phyloP scores from a whole-genome alignment of 2,797 vertebrate genomes.

The Molossus molossus region DNA sequence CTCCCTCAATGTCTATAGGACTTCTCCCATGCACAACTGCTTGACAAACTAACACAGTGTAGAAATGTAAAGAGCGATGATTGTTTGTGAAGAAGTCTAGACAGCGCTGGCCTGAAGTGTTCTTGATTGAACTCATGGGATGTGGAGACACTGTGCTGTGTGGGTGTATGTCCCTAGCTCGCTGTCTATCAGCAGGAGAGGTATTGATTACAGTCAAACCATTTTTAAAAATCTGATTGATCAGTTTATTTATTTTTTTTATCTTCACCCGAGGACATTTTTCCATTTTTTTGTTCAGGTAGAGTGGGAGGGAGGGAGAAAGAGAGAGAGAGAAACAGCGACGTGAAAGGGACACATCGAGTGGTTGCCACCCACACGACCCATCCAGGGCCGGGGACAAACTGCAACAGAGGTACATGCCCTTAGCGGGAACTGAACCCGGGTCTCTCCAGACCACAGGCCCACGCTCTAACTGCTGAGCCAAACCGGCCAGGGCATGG shows the following conservation, averaged over 20 bases:
- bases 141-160: background rate
- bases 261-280: no score
- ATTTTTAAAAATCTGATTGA: background rate
- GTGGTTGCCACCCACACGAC: no score
- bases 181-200: background rate
- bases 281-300: no score
- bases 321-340: no score
- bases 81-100: constrained; percentile 29
- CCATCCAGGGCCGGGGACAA: no score
- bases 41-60: background rate
- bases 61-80: background rate
- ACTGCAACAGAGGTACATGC: no score
- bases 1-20: background rate
- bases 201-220: background rate
- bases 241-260: background rate
- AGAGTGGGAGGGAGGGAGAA: no score
- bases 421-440: no score
- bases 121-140: background rate
- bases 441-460: no score
- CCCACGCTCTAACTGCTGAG: no score
- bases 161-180: background rate
- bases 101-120: background rate
- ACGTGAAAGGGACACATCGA: no score
- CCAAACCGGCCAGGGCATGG: no score
- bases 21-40: background rate